phyloP scores from a whole-genome alignment of 2,113 vertebrate genomes.

The Engystomops pustulosus region DNA sequence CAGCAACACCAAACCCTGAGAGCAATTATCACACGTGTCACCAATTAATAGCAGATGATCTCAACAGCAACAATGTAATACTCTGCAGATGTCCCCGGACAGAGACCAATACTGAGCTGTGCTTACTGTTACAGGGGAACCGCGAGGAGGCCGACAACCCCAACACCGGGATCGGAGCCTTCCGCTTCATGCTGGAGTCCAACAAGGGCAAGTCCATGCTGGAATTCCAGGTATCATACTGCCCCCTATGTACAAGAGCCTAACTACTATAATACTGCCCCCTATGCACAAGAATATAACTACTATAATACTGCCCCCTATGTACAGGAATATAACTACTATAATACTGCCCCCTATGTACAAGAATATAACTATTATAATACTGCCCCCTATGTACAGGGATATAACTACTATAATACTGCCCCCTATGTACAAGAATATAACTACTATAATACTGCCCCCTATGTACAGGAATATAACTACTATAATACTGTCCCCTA shows the following conservation, averaged over 20 bases:
- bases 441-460: no score
- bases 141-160: slow-evolving; percentile 94
- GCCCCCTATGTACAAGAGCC: not conserved
- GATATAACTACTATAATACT: no score
- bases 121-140: slow-evolving; percentile 83
- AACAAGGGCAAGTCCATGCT: slow-evolving; percentile 98
- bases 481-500: no score
- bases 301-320: no score
- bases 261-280: not conserved
- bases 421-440: no score
- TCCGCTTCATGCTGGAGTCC: slow-evolving; percentile 98
- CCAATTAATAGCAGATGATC: slow-evolving; percentile 18
- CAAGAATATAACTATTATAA: no score
- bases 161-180: slow-evolving; percentile 94
- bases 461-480: no score
- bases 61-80: not conserved
- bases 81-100: not conserved
- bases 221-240: slow-evolving; percentile 90
- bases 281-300: no score
- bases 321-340: no score
- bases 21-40: not conserved
- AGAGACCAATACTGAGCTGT: no score
- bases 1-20: not conserved
- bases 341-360: no score
- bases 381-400: no score